Evolutionary conservation across 2,888 invertebrate genomes (phyloP).

Genomic region (Heliconius ethilla): DNA sequence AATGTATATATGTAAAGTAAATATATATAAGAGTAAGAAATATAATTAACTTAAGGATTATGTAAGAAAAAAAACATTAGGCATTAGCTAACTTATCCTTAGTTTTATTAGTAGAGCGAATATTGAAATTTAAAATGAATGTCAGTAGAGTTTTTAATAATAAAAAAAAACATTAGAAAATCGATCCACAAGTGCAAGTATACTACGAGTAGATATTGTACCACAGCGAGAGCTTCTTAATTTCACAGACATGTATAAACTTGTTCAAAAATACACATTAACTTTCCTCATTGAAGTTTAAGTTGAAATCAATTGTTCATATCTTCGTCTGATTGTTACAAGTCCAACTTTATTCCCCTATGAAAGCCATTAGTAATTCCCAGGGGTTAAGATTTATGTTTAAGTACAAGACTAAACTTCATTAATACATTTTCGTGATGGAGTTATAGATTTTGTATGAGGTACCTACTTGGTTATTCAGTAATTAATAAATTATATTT

Average conservation of each 20-base stretch:
- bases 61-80: no score
- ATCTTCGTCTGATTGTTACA: slow-evolving; percentile 29
- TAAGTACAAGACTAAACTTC: slow-evolving; percentile 35
- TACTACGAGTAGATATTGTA: no score
- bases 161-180: no score
- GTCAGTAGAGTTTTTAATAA: no score
- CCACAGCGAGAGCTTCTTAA: background rate
- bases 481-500: background rate
- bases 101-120: no score
- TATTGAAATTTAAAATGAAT: no score
- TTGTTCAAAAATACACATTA: slow-evolving; percentile 10
- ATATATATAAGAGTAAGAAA: no score
- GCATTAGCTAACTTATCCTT: no score
- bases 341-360: slow-evolving; percentile 29
- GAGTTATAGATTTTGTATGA: background rate
- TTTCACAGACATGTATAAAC: background rate
- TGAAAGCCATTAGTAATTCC: slow-evolving; percentile 37
- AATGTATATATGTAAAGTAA: background rate
- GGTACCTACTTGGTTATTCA: background rate
- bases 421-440: slow-evolving; percentile 28
- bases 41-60: no score
- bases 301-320: slow-evolving; percentile 21
- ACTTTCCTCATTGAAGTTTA: background rate
- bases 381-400: slow-evolving; percentile 36
- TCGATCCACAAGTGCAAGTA: no score